These are phyloP conservation scores for Antechinus stuartii DNA, from an alignment of 2,113 vertebrate genomes.

Conservation along the genomic window DNA sequence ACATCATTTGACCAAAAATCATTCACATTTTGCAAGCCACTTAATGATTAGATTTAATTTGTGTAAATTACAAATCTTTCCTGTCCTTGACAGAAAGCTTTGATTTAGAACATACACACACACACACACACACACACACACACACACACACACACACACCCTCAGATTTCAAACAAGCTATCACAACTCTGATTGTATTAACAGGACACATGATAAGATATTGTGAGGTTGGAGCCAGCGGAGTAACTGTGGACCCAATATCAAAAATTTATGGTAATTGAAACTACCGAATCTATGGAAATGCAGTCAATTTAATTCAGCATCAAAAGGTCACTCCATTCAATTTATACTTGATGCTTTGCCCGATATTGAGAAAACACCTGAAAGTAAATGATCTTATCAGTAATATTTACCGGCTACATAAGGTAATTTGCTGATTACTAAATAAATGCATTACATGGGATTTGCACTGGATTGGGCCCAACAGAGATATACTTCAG, in stretches of 20 bases:
- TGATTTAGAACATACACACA: slow-evolving; percentile 59
- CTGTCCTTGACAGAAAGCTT: slow-evolving; percentile 73
- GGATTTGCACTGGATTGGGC: slow-evolving; percentile 62
- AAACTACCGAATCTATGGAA: slow-evolving; percentile 91
- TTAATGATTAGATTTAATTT: slow-evolving; percentile 74
- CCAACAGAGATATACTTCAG: slow-evolving; percentile 58
- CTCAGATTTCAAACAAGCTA: slow-evolving; percentile 63
- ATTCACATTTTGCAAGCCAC: slow-evolving; percentile 69
- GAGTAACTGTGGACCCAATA: slow-evolving; percentile 76
- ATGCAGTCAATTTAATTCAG: slow-evolving; percentile 91
- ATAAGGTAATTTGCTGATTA: slow-evolving; percentile 92
- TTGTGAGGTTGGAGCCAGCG: slow-evolving; percentile 74
- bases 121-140: slow-evolving; percentile 12
- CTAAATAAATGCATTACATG: slow-evolving; percentile 89
- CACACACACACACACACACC: not conserved
- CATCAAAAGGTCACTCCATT: slow-evolving; percentile 92
- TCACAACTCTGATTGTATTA: slow-evolving; percentile 55
- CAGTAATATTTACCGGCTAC: slow-evolving; percentile 86
- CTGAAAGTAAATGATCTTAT: slow-evolving; percentile 93
- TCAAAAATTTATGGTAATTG: slow-evolving; percentile 91
- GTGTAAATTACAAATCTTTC: slow-evolving; percentile 72
- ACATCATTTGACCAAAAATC: slow-evolving; percentile 71
- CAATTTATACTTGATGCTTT: slow-evolving; percentile 90
- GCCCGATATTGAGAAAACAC: slow-evolving; percentile 87
- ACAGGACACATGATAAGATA: slow-evolving; percentile 75